These are phyloP conservation scores for Drosophila busckii DNA, from an alignment of 1,140 invertebrate species.

Conservation along the genomic window DNA sequence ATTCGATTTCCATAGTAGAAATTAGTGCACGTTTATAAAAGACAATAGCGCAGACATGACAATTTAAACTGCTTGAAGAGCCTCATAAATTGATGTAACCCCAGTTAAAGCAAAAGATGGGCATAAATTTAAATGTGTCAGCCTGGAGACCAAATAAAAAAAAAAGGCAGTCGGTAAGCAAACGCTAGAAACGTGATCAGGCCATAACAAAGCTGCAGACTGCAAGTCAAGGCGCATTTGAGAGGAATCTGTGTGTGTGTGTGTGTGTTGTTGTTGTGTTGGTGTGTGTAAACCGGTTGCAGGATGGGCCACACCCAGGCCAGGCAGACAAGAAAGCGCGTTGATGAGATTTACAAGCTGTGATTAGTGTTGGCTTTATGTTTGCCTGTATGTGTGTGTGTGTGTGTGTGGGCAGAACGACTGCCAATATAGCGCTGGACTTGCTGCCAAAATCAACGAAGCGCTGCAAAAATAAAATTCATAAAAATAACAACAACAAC, in stretches of 20 bases:
- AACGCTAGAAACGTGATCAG: constrained; percentile 35
- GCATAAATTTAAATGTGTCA: constrained; percentile 64
- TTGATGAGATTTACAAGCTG: constrained; percentile 55
- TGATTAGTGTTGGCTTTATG: constrained; percentile 35
- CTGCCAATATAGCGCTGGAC: constrained; percentile 71
- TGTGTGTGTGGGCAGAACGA: constrained; percentile 65
- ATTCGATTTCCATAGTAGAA: constrained; percentile 44
- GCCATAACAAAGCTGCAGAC: constrained; percentile 22
- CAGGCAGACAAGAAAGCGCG: constrained; percentile 67
- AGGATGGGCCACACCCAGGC: constrained; percentile 40
- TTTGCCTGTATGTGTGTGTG: constrained; percentile 13
- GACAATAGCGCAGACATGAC: constrained; percentile 15
- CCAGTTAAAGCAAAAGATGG: constrained; percentile 27
- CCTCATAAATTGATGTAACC: constrained; percentile 50
- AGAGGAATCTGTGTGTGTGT: too few species aligned
- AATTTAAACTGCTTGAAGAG: constrained; percentile 52
- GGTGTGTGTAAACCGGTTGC: constrained; percentile 46
- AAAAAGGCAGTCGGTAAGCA: constrained; percentile 19
- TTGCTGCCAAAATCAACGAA: constrained; percentile 66
- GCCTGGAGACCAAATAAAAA: constrained; percentile 42
- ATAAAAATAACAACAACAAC: constrained; percentile 20
- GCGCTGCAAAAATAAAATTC: constrained; percentile 59
- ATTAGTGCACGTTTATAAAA: constrained; percentile 56
- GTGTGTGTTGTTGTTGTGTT: too few species aligned
- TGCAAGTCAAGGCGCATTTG: background rate